phyloP scores from a whole-genome alignment of 1,140 invertebrate species.

The Pomacea maculata region DNA sequence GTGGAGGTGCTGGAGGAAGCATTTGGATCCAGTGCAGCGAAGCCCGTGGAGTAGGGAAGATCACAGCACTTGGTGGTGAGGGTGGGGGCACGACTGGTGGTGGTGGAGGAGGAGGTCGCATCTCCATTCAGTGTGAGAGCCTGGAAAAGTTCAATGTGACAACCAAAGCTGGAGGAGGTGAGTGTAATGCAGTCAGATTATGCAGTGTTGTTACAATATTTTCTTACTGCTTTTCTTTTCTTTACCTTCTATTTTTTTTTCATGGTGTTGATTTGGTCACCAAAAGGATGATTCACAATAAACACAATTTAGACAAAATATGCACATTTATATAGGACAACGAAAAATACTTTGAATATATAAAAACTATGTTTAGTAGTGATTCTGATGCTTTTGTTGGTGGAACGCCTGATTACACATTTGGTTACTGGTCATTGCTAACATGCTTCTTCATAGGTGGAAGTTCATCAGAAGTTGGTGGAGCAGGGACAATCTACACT shows the following conservation, averaged over 20 bases:
- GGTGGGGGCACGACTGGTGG: slow-evolving; percentile 43
- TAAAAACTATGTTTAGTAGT: no score
- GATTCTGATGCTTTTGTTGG: no score
- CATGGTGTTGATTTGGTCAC: not conserved
- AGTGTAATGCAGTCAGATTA: not conserved
- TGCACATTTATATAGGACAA: no score
- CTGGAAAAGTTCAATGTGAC: slow-evolving; percentile 53
- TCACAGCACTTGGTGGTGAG: slow-evolving; percentile 44
- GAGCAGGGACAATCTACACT: slow-evolving; percentile 49
- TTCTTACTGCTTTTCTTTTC: not conserved
- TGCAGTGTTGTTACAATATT: not conserved
- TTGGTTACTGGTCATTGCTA: not conserved
- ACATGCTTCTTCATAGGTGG: slow-evolving; percentile 29
- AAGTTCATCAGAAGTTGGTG: slow-evolving; percentile 47
- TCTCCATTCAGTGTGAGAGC: slow-evolving; percentile 44
- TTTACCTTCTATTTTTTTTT: not conserved
- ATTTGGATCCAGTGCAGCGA: slow-evolving; percentile 54
- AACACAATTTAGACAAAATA: no score
- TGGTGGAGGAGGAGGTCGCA: slow-evolving; percentile 50
- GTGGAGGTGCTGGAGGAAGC: slow-evolving; percentile 55
- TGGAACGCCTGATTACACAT: no score
- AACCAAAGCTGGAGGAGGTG: slow-evolving; percentile 48
- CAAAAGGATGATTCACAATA: no score
- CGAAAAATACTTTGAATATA: no score
- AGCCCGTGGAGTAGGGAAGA: slow-evolving; percentile 45